A percentile compares a stretch with the other conserved stretches of the same genome.
Evolutionary conservation across 2,797 vertebrate species (phyloP).

Genomic region (Mus minutoides): DNA sequence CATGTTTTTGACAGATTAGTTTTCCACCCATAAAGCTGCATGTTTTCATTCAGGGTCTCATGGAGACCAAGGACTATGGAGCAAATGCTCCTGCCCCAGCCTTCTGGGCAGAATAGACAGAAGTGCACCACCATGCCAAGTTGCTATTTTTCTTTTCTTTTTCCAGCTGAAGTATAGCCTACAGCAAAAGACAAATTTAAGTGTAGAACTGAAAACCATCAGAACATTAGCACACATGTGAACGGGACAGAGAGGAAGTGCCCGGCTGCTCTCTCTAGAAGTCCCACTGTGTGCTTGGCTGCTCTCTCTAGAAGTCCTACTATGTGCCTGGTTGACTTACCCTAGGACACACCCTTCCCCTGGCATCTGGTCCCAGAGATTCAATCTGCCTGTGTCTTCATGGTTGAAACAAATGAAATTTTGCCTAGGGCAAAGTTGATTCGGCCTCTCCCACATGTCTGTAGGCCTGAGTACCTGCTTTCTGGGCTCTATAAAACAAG

Average conservation of each 20-base stretch:
- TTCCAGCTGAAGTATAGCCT: neutral
- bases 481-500: neutral
- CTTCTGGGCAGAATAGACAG: neutral
- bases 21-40: neutral
- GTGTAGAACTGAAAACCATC: neutral
- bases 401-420: neutral
- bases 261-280: neutral
- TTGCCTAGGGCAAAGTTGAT: neutral
- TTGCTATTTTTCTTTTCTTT: neutral
- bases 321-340: neutral
- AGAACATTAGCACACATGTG: neutral
- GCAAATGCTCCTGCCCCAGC: neutral
- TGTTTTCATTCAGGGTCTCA: neutral
- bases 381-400: neutral
- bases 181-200: neutral
- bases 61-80: neutral
- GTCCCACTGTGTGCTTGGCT: neutral
- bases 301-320: neutral
- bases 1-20: neutral
- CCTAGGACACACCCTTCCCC: neutral
- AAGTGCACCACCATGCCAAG: no score
- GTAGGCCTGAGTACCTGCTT: neutral
- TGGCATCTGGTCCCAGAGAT: neutral
- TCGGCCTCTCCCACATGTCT: neutral
- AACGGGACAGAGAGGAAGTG: neutral